Percentiles rank a stretch among this genome's conserved stretches.
Conservation (phyloP, 2,888 invertebrate species). For the Thyatira batis region DNA sequence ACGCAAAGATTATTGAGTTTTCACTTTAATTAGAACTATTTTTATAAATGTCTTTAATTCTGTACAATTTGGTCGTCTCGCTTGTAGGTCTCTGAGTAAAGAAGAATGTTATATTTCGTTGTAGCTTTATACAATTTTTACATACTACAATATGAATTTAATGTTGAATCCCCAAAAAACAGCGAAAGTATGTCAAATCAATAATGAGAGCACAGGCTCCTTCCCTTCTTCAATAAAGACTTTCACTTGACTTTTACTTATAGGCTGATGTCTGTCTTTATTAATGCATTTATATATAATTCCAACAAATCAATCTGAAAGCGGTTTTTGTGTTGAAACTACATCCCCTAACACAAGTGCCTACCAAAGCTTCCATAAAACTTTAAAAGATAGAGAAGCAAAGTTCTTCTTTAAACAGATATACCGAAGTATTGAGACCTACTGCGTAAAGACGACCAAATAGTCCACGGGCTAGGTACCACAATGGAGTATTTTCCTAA, state of each 20-base stretch:
- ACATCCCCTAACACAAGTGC: too few relatives aligned
- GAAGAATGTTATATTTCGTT: slow-evolving; percentile 24
- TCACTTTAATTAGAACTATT: slow-evolving; percentile 41
- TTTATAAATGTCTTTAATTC: slow-evolving; percentile 15
- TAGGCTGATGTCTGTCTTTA: too few relatives aligned
- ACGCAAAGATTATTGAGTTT: slow-evolving; percentile 40
- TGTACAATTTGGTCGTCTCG: slow-evolving; percentile 57
- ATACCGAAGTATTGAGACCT: slow-evolving; percentile 34
- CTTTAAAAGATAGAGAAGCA: neutral
- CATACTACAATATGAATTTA: neutral
- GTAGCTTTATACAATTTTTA: slow-evolving; percentile 19
- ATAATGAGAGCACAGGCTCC: too few relatives aligned
- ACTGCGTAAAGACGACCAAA: slow-evolving; percentile 72
- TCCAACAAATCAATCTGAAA: too few relatives aligned
- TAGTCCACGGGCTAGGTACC: slow-evolving; percentile 79
- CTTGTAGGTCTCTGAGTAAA: slow-evolving; percentile 45
- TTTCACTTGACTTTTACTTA: too few relatives aligned
- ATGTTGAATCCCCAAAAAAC: too few relatives aligned
- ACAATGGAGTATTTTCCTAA: slow-evolving; percentile 94
- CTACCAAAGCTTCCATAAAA: too few relatives aligned
- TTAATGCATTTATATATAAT: too few relatives aligned
- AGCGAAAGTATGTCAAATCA: too few relatives aligned
- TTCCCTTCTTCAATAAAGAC: too few relatives aligned
- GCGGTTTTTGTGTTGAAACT: neutral
- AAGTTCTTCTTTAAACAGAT: slow-evolving; percentile 8